Base-by-base conservation (phyloP, 2,113 vertebrate species). In the Oenanthe oenanthe region DNA sequence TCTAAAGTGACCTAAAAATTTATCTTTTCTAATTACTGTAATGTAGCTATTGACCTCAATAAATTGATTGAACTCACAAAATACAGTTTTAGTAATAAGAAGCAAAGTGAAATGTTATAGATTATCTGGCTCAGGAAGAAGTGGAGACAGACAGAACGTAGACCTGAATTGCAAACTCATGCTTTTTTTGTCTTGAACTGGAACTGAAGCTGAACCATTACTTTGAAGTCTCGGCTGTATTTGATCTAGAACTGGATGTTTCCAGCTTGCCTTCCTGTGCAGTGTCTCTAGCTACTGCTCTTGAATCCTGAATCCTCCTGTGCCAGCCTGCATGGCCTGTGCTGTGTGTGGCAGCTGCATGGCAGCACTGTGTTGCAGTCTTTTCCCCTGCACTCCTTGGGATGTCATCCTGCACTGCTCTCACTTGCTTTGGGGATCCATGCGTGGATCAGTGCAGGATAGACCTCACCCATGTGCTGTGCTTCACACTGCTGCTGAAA, bases 271-370 rank as follows among this genome's bases (percentile, higher is more conserved):
- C 70, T 61, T 61, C 28, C 53, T 19, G 5, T 17, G 54, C 38
- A 42, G 20, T 15, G 28, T 68, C 36, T 77, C n/a, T 65, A 51
- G n/a, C 50, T 84, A 9, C n/a, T 84, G 24, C 54, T 67, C 48
- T 47, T 32, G n/a, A 50, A 71, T 70, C 63, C 42, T 47, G 65
- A 56, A 21, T 18, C 21, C 34, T 62, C 4, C 42, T 0, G 0
- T 40, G 75, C n/a, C 47, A 61, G 43, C 36, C 50, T 5, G 1
- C 2, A 0, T 31, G 13, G 8, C 53, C 43, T 10, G 3, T 2
- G 5, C 72, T 38, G 7, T 60, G 13, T 16, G 14, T 68, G 48
- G 63, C 43, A 75, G 48, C 87, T 75, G 38, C 24, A 3, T 12
- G 31, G 54, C 87, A 67, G 75, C 47, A 4, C 38, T 4, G 18